Percentiles rank a stretch among this genome's conserved stretches.
phyloP scores from a whole-genome alignment of 2,888 invertebrate genomes.

The Drosophila kanekoi region DNA sequence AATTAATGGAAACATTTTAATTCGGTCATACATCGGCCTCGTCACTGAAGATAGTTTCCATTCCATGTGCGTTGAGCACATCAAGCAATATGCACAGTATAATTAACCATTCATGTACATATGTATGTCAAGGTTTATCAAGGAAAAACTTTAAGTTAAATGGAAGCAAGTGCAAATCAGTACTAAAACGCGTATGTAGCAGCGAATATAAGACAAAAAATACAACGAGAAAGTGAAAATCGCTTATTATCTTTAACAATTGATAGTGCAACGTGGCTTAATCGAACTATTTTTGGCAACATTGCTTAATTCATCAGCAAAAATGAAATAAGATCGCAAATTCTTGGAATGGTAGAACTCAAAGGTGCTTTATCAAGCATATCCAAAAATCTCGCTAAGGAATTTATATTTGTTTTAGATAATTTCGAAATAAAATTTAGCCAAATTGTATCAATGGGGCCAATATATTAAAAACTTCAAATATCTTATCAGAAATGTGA shows the following conservation, averaged over 20 bases:
- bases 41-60: conserved; percentile 19
- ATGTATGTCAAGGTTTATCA: conserved; percentile 23
- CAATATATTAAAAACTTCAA: conserved; percentile 19
- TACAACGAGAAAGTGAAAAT: conserved; percentile 19
- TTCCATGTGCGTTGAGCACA: conserved; percentile 21
- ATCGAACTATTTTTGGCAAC: conserved; percentile 22
- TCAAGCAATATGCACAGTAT: conserved; percentile 22
- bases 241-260: conserved; percentile 23
- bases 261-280: conserved; percentile 25
- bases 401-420: conserved; percentile 8
- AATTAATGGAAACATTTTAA: neutral
- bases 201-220: conserved; percentile 12
- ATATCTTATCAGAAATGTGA: conserved; percentile 14
- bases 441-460: conserved; percentile 17
- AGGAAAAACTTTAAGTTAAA: conserved; percentile 15
- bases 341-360: conserved; percentile 16
- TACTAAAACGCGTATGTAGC: neutral
- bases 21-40: conserved; percentile 16
- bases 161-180: conserved; percentile 1
- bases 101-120: conserved; percentile 32
- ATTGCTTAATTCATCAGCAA: conserved; percentile 20
- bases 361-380: neutral
- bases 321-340: conserved; percentile 15
- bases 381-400: conserved; percentile 16
- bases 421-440: conserved; percentile 11